Conservation (phyloP, 2,113 vertebrate species). For the Ophiodon elongatus region DNA sequence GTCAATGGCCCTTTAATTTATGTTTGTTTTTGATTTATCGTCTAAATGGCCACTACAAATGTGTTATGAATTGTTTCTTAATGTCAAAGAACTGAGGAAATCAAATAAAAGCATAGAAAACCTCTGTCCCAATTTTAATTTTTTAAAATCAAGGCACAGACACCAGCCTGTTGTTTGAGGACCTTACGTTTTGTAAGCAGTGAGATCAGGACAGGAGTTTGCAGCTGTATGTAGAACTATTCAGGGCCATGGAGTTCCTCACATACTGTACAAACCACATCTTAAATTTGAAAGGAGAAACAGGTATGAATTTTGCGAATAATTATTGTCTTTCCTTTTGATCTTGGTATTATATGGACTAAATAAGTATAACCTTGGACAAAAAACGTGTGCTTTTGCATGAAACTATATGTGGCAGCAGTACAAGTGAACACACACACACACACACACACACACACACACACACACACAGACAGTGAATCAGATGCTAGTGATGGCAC, state of each 20-base stretch:
- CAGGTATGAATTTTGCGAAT: not conserved
- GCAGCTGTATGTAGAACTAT: not conserved
- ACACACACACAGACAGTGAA: slow-evolving; percentile 21
- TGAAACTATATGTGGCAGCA: not conserved
- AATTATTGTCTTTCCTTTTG: not conserved
- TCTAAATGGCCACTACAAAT: not conserved
- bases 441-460: slow-evolving; percentile 32
- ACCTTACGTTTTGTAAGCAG: not conserved
- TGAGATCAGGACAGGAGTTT: not conserved
- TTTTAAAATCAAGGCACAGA: not conserved
- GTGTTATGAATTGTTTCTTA: not conserved
- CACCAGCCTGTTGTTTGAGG: not conserved
- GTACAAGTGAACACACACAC: slow-evolving; percentile 12
- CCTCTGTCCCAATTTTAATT: not conserved
- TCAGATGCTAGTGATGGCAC: slow-evolving; percentile 67
- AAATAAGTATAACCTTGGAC: not conserved
- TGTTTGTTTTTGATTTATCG: not conserved
- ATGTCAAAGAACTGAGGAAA: not conserved
- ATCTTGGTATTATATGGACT: not conserved
- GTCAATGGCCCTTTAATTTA: not conserved
- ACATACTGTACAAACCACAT: not conserved
- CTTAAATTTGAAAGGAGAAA: not conserved
- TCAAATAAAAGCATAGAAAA: not conserved
- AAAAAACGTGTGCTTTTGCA: not conserved
- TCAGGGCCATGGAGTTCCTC: not conserved